Base-by-base conservation (phyloP, 1,140 invertebrate species). In the Diuraphis noxia region DNA sequence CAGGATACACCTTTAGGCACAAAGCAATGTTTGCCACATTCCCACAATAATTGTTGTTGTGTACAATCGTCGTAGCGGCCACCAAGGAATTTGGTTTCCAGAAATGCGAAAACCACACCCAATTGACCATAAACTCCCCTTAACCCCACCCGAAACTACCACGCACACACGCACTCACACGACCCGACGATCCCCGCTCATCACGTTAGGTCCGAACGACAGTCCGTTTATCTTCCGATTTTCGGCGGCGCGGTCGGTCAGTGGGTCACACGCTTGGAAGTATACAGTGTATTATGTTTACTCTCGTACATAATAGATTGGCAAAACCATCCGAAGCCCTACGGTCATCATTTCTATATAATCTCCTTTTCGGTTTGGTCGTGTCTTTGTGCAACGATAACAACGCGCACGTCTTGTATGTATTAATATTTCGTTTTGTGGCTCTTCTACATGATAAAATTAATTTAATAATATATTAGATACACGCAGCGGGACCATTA, bases 211-310 rank as follows among this genome's bases (percentile, higher is more conserved):
- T 25, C 30, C 56, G 86, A 13, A 2, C 43, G 89, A 72, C 52
- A 77, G 89, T 77, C 89, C 81, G 72, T 91, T 82, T 91, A 77
- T 91, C 89, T 91, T 77, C 89, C 89, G 89, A 82, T 90, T 90
- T 79, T n/a, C n/a, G 49, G n/a, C 79, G 79, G 23, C 19, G n/a
- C 41, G 17, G 52, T 52, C 84, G 85, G 82, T 63, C 49, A 25
- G 25, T 9, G 63, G 49, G 86, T 88, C 88, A 49, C 88, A 90
- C 41, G 88, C 17, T 19, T 40, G 85, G 52, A 23, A 23, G 25
- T 8, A 25, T 0, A 19, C 23, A 3, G 3, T 52, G 7, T 25
- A 25, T 43, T 43, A 30, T 19, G 38, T 49, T 52, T 52, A 52
- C 25, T 3, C 30, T 2, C 84, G 19, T 23, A 41, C 72, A 82